Conservation (phyloP, 2,888 invertebrate species). For the Drosophila robusta region DNA sequence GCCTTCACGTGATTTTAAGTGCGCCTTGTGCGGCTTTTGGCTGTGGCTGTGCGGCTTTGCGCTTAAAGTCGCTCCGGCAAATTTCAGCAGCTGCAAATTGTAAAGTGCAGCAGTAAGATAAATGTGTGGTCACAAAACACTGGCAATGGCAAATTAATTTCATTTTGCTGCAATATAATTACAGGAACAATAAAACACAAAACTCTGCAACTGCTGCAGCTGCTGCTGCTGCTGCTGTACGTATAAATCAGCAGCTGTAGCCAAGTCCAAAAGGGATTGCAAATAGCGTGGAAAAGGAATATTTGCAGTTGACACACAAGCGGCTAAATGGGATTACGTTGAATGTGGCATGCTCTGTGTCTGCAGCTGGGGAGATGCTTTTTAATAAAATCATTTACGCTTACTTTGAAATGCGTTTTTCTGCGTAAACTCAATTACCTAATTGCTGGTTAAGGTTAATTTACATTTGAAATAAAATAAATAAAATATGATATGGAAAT, state of each 20-base stretch:
- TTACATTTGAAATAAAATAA: not conserved
- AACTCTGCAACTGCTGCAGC: constrained; percentile 15
- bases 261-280: constrained; percentile 25
- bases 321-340: not conserved
- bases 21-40: constrained; percentile 45
- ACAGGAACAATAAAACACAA: constrained; percentile 27
- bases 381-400: not conserved
- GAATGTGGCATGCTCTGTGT: constrained; percentile 1
- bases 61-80: constrained; percentile 57
- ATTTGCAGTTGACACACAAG: constrained; percentile 31
- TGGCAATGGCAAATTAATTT: constrained; percentile 74
- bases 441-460: not conserved
- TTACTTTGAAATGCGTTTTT: not conserved
- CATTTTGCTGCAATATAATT: constrained; percentile 43
- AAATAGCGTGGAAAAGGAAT: constrained; percentile 22
- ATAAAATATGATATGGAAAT: too few relatives aligned
- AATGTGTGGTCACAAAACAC: constrained; percentile 67
- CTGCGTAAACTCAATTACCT: not conserved
- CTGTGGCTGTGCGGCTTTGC: constrained; percentile 3
- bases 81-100: constrained; percentile 58
- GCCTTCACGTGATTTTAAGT: constrained; percentile 43
- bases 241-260: constrained; percentile 66
- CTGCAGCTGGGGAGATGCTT: not conserved
- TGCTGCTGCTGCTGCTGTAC: constrained; percentile 28
- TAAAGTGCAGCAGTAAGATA: constrained; percentile 65